A percentile compares a stretch with the other conserved stretches of the same genome.
Evolutionary conservation across 2,113 vertebrate species (phyloP).

Genomic region (Apaloderma vittatum): DNA sequence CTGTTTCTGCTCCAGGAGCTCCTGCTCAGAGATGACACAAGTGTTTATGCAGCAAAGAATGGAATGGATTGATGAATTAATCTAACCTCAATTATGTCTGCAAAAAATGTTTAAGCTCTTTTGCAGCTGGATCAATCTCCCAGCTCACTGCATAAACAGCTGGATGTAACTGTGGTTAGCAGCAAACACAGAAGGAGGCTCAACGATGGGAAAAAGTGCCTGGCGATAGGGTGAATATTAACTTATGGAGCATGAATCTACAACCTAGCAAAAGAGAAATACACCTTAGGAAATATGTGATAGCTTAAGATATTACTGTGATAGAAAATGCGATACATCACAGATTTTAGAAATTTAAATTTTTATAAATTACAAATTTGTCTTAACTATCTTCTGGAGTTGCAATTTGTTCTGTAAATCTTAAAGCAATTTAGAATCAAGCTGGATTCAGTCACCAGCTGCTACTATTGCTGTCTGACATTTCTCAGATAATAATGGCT

Average conservation of each 20-base stretch:
- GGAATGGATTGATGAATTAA: slow-evolving; percentile 60
- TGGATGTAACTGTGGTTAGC: not conserved
- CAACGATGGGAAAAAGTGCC: not conserved
- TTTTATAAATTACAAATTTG: not conserved
- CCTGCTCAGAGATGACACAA: not conserved
- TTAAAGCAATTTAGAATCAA: not conserved
- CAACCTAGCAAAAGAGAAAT: not conserved
- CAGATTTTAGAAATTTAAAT: not conserved
- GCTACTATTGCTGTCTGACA: not conserved
- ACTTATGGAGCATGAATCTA: not conserved
- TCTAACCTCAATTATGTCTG: slow-evolving; percentile 39
- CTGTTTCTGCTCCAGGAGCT: not conserved
- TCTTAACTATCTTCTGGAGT: not conserved
- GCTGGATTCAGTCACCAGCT: not conserved
- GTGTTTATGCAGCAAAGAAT: slow-evolving; percentile 54
- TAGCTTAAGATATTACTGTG: not conserved
- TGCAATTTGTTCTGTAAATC: not conserved
- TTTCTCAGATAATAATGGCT: not conserved
- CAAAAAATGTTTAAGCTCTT: slow-evolving; percentile 2
- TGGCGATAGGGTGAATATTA: not conserved
- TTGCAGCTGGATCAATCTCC: slow-evolving; percentile 43
- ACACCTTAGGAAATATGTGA: not conserved
- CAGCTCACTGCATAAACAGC: not conserved
- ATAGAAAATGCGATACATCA: not conserved
- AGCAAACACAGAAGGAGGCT: not conserved